A percentile compares a stretch with the other conserved stretches of the same genome.
Evolutionary conservation across 2,113 vertebrate species (phyloP).

Genomic region (Ceyx cyanopectus): DNA sequence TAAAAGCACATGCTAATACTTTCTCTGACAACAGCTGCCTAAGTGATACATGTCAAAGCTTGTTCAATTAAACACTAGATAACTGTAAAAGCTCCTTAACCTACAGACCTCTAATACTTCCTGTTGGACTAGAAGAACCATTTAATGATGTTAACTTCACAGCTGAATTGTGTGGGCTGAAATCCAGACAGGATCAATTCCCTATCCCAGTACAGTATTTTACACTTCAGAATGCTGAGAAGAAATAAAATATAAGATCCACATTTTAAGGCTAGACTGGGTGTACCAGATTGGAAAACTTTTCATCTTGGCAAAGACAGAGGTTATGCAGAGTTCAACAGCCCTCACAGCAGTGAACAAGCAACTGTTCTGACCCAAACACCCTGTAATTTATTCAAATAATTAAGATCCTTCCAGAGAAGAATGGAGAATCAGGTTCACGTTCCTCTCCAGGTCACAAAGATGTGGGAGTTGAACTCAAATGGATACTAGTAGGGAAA

Average conservation of each 20-base stretch:
- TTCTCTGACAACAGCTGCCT: neutral
- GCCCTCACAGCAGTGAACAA: neutral
- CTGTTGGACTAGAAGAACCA: neutral
- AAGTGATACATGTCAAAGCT: neutral
- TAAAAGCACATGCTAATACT: neutral
- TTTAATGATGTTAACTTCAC: neutral
- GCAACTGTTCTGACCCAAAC: neutral
- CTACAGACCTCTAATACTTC: neutral
- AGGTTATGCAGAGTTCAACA: neutral
- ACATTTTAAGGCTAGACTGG: neutral
- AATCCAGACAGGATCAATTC: neutral
- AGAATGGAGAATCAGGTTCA: neutral
- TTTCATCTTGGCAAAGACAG: neutral
- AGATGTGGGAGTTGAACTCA: neutral
- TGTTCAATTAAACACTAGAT: slow-evolving; percentile 8
- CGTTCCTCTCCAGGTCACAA: neutral
- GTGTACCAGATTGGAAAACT: neutral
- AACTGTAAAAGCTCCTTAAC: slow-evolving; percentile 7
- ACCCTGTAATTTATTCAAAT: neutral
- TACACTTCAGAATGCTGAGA: neutral
- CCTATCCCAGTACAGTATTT: neutral
- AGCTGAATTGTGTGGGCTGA: neutral
- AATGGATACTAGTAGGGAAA: neutral
- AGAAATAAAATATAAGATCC: neutral
- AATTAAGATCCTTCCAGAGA: neutral